Percentiles rank a stretch among this genome's conserved stretches.
Conservation (phyloP, 2,888 invertebrate genomes). For the Cosmia pyralina region DNA sequence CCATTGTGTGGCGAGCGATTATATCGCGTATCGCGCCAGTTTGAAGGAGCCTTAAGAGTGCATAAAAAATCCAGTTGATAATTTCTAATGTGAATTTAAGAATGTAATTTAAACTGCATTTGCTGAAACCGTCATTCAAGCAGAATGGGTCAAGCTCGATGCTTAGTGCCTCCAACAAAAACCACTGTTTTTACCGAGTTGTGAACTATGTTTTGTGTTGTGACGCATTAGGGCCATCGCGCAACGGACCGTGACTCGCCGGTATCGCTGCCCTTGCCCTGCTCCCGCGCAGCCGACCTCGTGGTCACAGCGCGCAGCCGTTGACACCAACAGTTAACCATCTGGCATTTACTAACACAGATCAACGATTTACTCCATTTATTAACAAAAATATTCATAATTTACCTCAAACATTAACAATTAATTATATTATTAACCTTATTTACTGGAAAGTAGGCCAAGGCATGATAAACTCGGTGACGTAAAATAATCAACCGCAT, state of each 20-base stretch:
- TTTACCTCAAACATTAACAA: constrained; percentile 38
- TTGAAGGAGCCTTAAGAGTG: too few relatives aligned
- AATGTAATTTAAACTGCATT: constrained; percentile 56
- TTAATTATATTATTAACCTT: constrained; percentile 48
- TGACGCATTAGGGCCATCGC: constrained; percentile 64
- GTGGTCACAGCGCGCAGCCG: constrained; percentile 62
- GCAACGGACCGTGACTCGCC: constrained; percentile 63
- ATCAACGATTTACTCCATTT: constrained; percentile 20
- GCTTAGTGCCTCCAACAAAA: constrained; percentile 42
- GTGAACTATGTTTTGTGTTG: constrained; percentile 56
- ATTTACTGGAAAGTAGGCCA: constrained; percentile 76
- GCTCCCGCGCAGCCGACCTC: constrained; percentile 72
- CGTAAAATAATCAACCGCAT: constrained; percentile 75
- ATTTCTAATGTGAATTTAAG: constrained; percentile 34
- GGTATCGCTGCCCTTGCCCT: constrained; percentile 77
- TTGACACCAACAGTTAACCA: constrained; percentile 64
- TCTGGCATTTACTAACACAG: constrained; percentile 43
- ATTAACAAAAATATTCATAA: constrained; percentile 30
- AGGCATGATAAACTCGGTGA: constrained; percentile 76
- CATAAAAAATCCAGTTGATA: neutral
- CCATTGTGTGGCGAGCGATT: too few relatives aligned
- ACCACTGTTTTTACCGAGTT: constrained; percentile 51
- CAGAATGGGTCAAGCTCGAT: constrained; percentile 53
- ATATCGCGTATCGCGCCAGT: too few relatives aligned
- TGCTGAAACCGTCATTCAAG: constrained; percentile 27